Evolutionary conservation across 2,888 invertebrate genomes (phyloP).

Genomic region (Chrysomela aeneicollis): DNA sequence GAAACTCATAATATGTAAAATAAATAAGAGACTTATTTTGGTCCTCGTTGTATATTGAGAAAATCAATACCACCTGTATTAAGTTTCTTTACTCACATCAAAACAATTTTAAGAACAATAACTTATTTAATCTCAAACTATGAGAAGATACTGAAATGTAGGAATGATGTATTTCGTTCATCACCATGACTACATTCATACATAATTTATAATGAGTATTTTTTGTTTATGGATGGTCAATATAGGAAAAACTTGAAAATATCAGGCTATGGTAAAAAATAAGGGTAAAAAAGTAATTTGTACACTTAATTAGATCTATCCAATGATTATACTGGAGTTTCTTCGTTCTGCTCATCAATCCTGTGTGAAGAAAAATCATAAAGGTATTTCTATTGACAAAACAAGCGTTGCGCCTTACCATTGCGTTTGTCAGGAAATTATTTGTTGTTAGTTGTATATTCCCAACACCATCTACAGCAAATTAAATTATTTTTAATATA

Average conservation of each 20-base stretch:
- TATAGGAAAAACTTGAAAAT: constrained; percentile 7
- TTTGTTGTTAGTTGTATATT: constrained; percentile 57
- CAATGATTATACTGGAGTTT: constrained; percentile 55
- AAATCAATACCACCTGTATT: no score
- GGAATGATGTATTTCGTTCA: not conserved
- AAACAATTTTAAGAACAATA: no score
- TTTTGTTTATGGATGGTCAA: not conserved
- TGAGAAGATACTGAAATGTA: not conserved
- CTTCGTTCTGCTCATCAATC: constrained; percentile 56
- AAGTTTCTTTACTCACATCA: no score
- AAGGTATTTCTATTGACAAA: constrained; percentile 1
- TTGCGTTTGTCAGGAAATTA: constrained; percentile 19
- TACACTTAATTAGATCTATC: constrained; percentile 37
- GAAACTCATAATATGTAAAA: no score
- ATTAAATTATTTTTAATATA: constrained; percentile 23
- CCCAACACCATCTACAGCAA: constrained; percentile 60
- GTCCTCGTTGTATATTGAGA: no score
- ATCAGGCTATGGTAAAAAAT: constrained; percentile 7
- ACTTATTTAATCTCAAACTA: no score
- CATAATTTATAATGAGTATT: not conserved
- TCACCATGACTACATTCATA: not conserved
- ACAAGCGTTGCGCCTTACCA: constrained; percentile 1
- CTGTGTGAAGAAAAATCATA: constrained; percentile 44
- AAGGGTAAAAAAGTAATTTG: constrained; percentile 33
- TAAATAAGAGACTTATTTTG: no score